phyloP scores from a whole-genome alignment of 1,140 invertebrate species.

The Odontomachus brunneus region DNA sequence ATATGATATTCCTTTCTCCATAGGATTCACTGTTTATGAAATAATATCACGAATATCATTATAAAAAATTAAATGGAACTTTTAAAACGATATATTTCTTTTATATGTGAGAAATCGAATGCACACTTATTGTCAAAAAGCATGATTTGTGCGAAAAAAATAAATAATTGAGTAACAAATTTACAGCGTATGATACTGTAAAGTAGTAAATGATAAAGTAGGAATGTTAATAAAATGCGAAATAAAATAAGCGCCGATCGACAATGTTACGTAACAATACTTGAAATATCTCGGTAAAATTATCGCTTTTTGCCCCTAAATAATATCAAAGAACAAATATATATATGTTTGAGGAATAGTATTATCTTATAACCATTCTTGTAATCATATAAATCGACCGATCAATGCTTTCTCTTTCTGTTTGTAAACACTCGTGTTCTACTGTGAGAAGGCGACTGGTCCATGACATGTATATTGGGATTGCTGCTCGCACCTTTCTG shows the following conservation, averaged over 20 bases:
- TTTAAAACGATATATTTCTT: neutral
- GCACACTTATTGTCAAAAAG: too few relatives aligned
- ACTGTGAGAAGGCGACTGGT: slow-evolving; percentile 63
- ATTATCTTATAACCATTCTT: neutral
- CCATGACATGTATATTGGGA: slow-evolving; percentile 69
- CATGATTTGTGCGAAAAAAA: too few relatives aligned
- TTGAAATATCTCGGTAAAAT: slow-evolving; percentile 1
- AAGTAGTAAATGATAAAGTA: neutral
- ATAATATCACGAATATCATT: too few relatives aligned
- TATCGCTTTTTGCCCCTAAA: neutral
- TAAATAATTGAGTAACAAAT: too few relatives aligned
- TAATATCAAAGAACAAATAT: neutral
- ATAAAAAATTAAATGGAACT: too few relatives aligned
- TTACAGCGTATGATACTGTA: too few relatives aligned
- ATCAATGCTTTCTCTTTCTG: slow-evolving; percentile 65
- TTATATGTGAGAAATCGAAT: neutral
- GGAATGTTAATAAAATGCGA: neutral
- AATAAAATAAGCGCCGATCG: neutral
- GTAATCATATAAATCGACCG: neutral
- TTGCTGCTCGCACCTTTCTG: slow-evolving; percentile 30
- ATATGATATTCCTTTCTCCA: too few relatives aligned
- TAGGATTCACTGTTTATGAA: too few relatives aligned
- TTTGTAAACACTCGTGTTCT: slow-evolving; percentile 38
- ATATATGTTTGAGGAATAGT: slow-evolving; percentile 18
- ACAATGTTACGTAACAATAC: neutral